Conservation (phyloP, 2,888 invertebrate genomes). For the Andrena camellia region DNA sequence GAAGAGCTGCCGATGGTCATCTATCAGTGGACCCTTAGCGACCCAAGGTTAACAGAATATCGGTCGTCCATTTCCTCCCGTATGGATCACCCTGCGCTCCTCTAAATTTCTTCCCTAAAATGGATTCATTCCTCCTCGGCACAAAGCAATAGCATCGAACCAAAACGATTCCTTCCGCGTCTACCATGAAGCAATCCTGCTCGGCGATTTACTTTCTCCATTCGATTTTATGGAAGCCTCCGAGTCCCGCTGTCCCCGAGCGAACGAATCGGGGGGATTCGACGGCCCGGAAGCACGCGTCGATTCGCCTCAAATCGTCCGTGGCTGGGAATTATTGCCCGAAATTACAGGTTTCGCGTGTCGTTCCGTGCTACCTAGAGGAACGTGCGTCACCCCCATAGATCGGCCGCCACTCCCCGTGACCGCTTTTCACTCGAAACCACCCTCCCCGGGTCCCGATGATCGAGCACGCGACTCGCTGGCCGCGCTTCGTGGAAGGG, state of each 20-base stretch:
- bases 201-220: slow-evolving; percentile 76
- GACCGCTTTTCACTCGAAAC: slow-evolving; percentile 33
- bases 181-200: slow-evolving; percentile 66
- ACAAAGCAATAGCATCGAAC: slow-evolving; percentile 29
- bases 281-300: slow-evolving; percentile 79
- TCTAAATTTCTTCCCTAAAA: background rate
- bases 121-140: background rate
- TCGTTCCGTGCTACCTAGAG: slow-evolving; percentile 35
- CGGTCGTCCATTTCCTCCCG: background rate
- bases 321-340: slow-evolving; percentile 76
- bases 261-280: slow-evolving; percentile 51
- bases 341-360: slow-evolving; percentile 77
- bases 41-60: no score
- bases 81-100: background rate
- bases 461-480: slow-evolving; percentile 53
- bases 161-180: slow-evolving; percentile 38
- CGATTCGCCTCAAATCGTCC: slow-evolving; percentile 80
- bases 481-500: slow-evolving; percentile 26
- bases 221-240: slow-evolving; percentile 74
- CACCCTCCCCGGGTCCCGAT: slow-evolving; percentile 39
- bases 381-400: slow-evolving; percentile 17
- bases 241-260: slow-evolving; percentile 21
- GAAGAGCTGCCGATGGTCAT: no score
- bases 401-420: slow-evolving; percentile 23
- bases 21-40: no score